Percentiles rank a stretch among this genome's conserved stretches.
phyloP scores from a whole-genome alignment of 2,113 vertebrate genomes.

The Pomatorhinus ruficollis region DNA sequence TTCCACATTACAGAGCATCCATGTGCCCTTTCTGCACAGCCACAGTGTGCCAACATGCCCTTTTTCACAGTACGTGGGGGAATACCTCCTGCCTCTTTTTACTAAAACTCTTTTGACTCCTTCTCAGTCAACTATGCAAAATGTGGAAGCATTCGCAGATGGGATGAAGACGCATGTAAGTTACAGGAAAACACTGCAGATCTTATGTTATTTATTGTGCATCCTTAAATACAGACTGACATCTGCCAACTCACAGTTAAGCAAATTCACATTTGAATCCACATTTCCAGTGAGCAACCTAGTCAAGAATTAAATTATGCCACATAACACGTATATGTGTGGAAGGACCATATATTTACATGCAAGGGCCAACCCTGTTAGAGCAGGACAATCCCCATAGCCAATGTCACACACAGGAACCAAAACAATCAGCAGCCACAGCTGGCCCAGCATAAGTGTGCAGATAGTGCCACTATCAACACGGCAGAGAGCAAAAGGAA shows the following conservation, averaged over 20 bases:
- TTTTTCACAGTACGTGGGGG: not conserved
- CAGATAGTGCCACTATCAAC: not conserved
- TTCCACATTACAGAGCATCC: not conserved
- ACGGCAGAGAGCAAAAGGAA: not conserved
- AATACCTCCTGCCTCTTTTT: not conserved
- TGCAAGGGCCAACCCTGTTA: not conserved
- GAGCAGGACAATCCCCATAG: not conserved
- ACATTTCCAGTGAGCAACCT: not conserved
- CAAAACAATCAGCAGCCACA: not conserved
- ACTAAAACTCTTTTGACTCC: not conserved
- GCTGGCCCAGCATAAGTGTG: not conserved
- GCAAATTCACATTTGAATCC: not conserved
- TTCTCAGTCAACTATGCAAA: not conserved
- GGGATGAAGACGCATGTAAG: not conserved
- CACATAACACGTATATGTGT: not conserved
- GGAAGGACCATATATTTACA: not conserved
- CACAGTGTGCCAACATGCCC: fast-evolving
- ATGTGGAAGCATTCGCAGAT: not conserved
- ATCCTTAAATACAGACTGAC: not conserved
- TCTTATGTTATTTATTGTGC: not conserved
- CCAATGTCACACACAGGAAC: not conserved
- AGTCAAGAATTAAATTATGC: not conserved
- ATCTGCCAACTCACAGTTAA: not conserved
- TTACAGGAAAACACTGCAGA: not conserved
- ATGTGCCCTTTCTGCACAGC: not conserved